These are phyloP conservation scores for Euplexia lucipara DNA, from an alignment of 2,888 invertebrate genomes.

Conservation along the genomic window DNA sequence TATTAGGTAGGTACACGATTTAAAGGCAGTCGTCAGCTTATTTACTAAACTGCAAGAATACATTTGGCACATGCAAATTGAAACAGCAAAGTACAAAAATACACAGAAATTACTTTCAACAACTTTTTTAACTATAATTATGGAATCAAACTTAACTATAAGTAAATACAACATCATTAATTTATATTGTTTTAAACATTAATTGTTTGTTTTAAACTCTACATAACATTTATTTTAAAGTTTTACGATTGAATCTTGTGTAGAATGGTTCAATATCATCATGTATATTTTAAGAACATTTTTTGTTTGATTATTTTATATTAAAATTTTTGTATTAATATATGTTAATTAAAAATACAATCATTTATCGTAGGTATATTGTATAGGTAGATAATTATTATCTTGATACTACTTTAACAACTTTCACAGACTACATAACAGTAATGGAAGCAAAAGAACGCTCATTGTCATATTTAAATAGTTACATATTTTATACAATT, in stretches of 20 bases:
- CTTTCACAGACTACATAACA: background rate
- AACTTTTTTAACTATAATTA: slow-evolving; percentile 40
- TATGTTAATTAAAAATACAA: slow-evolving; percentile 17
- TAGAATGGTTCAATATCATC: background rate
- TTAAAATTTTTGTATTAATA: too few relatives aligned
- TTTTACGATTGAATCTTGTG: background rate
- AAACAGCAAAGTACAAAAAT: slow-evolving; percentile 67
- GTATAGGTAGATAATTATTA: slow-evolving; percentile 14
- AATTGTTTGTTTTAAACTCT: slow-evolving; percentile 12
- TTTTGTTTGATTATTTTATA: too few relatives aligned
- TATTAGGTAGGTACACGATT: slow-evolving; percentile 58
- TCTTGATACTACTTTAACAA: slow-evolving; percentile 22
- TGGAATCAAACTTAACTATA: slow-evolving; percentile 56
- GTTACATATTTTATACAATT: background rate
- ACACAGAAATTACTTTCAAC: slow-evolving; percentile 59
- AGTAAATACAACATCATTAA: slow-evolving; percentile 21
- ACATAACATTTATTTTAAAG: slow-evolving; percentile 15
- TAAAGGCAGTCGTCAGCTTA: slow-evolving; percentile 65
- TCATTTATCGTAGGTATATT: slow-evolving; percentile 13
- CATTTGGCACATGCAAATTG: slow-evolving; percentile 68
- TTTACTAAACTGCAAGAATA: slow-evolving; percentile 45
- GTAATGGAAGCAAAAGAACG: slow-evolving; percentile 9
- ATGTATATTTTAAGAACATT: too few relatives aligned
- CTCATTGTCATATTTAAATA: background rate
- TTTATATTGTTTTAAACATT: slow-evolving; percentile 23